Conservation (phyloP, 2,888 invertebrate species). For the Tachina lurida region DNA sequence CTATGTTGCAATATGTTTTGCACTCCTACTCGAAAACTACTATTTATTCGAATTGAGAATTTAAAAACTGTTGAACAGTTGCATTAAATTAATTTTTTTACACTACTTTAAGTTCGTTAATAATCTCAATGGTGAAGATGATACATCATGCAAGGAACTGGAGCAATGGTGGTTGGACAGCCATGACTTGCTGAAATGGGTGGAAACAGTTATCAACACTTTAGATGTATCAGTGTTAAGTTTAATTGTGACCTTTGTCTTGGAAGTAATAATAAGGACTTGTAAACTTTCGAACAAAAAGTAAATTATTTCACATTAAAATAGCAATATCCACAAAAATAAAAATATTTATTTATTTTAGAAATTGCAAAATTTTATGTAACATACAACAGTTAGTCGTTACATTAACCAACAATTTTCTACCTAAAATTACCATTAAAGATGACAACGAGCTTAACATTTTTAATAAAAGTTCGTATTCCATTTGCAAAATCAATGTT, state of each 20-base stretch:
- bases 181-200: constrained; percentile 56
- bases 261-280: constrained; percentile 56
- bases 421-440: constrained; percentile 14
- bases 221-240: constrained; percentile 30
- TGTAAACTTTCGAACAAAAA: constrained; percentile 33
- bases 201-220: constrained; percentile 26
- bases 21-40: no score
- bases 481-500: not conserved
- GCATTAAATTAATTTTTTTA: not conserved
- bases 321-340: not conserved
- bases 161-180: constrained; percentile 50
- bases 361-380: constrained; percentile 34
- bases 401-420: constrained; percentile 18
- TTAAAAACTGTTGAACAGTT: not conserved
- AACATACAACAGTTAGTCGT: constrained; percentile 38
- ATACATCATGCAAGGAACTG: not conserved
- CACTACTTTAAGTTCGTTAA: constrained; percentile 42
- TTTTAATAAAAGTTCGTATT: constrained; percentile 46
- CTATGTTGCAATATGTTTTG: no score
- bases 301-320: constrained; percentile 35
- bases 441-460: constrained; percentile 18
- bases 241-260: constrained; percentile 40
- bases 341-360: constrained; percentile 23
- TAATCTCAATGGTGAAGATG: not conserved
- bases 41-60: not conserved